Evolutionary conservation across 2,888 invertebrate genomes (phyloP).

Genomic region (Galeruca laticollis): DNA sequence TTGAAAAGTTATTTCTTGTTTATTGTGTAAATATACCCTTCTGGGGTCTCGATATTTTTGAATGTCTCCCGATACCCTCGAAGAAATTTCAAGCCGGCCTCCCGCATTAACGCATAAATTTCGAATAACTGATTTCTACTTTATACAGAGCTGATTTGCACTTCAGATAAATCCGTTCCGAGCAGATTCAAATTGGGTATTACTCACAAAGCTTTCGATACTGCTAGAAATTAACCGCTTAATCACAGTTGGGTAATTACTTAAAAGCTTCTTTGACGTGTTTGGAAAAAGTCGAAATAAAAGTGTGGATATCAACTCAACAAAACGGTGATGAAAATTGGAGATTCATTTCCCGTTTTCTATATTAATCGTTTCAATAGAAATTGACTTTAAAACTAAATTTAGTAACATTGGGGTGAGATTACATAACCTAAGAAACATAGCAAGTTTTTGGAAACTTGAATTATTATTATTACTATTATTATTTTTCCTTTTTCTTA

Average conservation of each 20-base stretch:
- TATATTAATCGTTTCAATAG: too few species aligned
- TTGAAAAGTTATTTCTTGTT: too few species aligned
- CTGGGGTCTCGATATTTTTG: not conserved
- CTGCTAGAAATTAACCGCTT: slow-evolving; percentile 9
- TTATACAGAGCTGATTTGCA: slow-evolving; percentile 8
- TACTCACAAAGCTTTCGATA: slow-evolving; percentile 14
- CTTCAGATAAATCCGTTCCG: not conserved
- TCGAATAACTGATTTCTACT: not conserved
- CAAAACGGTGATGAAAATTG: not conserved
- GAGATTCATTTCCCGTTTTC: too few species aligned
- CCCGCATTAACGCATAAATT: not conserved
- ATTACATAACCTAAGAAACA: too few species aligned
- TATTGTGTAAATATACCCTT: too few species aligned
- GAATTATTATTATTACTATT: too few species aligned
- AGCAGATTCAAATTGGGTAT: not conserved
- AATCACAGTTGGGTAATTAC: slow-evolving; percentile 9
- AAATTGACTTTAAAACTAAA: too few species aligned
- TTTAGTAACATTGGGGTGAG: too few species aligned
- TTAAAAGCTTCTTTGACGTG: slow-evolving; percentile 2
- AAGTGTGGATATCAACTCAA: not conserved
- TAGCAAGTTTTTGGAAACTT: too few species aligned
- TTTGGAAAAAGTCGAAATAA: not conserved
- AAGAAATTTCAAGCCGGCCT: not conserved
- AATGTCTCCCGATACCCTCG: not conserved
- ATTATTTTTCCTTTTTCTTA: too few species aligned